Evolutionary conservation across 2,113 vertebrate genomes (phyloP).

Genomic region (Alligator sinensis): DNA sequence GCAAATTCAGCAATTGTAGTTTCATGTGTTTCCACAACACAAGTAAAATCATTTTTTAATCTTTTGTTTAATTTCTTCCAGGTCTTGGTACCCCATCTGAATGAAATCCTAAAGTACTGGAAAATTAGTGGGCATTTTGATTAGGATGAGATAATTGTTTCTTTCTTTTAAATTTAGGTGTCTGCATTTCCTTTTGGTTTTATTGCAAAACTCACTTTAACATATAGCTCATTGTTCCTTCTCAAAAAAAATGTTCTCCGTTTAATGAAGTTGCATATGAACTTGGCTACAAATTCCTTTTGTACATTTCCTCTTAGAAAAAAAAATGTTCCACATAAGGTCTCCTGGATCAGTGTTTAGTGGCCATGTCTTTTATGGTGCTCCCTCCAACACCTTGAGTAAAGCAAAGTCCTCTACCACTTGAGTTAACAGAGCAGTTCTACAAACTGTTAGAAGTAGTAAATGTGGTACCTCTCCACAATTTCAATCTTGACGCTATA

Average conservation of each 20-base stretch:
- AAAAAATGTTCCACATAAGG: not conserved
- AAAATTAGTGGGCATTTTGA: not conserved
- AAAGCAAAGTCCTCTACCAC: no score
- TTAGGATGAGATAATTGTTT: not conserved
- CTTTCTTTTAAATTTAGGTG: not conserved
- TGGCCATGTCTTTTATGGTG: no score
- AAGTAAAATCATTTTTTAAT: no score
- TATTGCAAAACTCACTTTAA: not conserved
- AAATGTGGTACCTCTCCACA: not conserved
- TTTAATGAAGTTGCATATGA: not conserved
- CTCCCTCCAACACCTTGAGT: no score
- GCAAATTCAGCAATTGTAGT: not conserved
- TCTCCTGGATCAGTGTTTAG: no score
- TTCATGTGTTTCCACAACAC: not conserved
- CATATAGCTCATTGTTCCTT: not conserved
- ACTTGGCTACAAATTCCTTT: no score
- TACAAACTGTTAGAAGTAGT: not conserved
- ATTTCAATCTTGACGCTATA: not conserved
- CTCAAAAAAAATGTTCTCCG: not conserved
- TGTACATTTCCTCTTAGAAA: not conserved
- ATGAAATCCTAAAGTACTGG: not conserved
- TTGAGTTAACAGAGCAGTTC: not conserved
- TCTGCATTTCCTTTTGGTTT: not conserved
- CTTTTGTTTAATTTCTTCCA: not conserved
- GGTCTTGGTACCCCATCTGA: not conserved